Base-by-base conservation (phyloP, 2,797 vertebrate species). In the Oryzias sinensis region DNA sequence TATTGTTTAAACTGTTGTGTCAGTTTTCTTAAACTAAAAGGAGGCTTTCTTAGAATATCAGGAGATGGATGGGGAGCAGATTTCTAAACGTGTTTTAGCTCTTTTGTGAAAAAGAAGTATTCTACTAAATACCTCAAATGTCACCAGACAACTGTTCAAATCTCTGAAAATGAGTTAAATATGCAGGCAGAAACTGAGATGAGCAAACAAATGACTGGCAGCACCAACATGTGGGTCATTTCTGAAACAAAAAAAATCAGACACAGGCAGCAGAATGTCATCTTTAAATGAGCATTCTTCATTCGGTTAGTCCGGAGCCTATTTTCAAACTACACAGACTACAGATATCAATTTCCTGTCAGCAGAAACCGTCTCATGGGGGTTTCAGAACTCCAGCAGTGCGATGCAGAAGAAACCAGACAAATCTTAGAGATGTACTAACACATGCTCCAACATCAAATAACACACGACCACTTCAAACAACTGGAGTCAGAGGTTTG, bases 321-420 rank as follows among this genome's bases (percentile, higher is more conserved):
- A 37, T 33, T 62, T 62, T n/a, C 7, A 47, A 15, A 46, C 14
- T 6, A 33, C 5, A 29, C 5, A 37, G 18, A 11, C 14, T 15
- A 24, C 46, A 55, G 20, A 37, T 4, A 2, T 18, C 1, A 4
- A 11, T 2, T 55, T 17, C 5, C 43, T 42, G 43, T n/a, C 22
- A 48, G 16, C 9, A 14, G 2, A 62, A 2, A 47, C 59, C 80
- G 84, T 88, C 87, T 82, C 56, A 37, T 42, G 18, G 27, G 59
- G 55, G 62, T 62, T 47, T 49, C 56, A 59, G 25, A 13, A 49
- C 62, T 74, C 61, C 62, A 77, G 79, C 51, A 57, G 57, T 42
- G 4, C 62, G 56, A 77, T 44, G 58, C 54, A 18, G 49, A 47
- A 62, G 29, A 17, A 75, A 67, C 69, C 59, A 68, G 51, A 37